Percentiles rank a stretch among this genome's conserved stretches.
phyloP scores from a whole-genome alignment of 2,888 invertebrate species.

The Sclerodermus sp. region DNA sequence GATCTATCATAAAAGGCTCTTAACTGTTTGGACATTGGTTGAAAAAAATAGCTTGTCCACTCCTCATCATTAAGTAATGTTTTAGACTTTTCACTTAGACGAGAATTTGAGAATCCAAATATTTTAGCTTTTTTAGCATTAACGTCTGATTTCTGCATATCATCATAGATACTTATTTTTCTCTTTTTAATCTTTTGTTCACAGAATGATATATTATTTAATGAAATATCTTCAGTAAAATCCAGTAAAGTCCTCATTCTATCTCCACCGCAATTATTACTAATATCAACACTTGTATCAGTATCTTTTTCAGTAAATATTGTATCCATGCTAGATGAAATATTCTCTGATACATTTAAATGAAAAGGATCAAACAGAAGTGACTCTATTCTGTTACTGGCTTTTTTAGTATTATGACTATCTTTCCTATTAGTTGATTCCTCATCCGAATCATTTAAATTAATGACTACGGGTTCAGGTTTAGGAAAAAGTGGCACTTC shows the following conservation, averaged over 20 bases:
- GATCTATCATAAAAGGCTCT: conserved; percentile 68
- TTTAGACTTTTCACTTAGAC: too few species aligned
- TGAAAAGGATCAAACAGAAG: not conserved
- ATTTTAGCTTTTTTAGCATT: conserved; percentile 5
- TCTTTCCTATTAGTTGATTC: conserved; percentile 12
- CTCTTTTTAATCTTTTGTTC: not conserved
- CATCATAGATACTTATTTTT: not conserved
- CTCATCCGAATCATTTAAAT: conserved; percentile 43
- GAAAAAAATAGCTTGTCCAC: conserved; percentile 34
- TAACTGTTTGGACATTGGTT: conserved; percentile 59
- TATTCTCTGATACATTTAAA: not conserved
- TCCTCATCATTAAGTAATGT: too few species aligned
- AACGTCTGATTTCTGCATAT: not conserved
- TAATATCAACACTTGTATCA: not conserved
- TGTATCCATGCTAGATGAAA: not conserved
- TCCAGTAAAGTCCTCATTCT: too few species aligned
- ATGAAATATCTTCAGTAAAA: not conserved
- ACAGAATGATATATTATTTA: not conserved
- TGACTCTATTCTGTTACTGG: not conserved
- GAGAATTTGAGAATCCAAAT: not conserved
- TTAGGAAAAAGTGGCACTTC: conserved; percentile 53
- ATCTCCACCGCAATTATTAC: not conserved
- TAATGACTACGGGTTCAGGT: conserved; percentile 43
- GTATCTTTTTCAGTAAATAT: not conserved
- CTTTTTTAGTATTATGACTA: not conserved